Evolutionary conservation across 2,797 vertebrate species (phyloP), one percentile per base, ranked within the genome.

Genomic region (Harpagifer antarcticus): DNA sequence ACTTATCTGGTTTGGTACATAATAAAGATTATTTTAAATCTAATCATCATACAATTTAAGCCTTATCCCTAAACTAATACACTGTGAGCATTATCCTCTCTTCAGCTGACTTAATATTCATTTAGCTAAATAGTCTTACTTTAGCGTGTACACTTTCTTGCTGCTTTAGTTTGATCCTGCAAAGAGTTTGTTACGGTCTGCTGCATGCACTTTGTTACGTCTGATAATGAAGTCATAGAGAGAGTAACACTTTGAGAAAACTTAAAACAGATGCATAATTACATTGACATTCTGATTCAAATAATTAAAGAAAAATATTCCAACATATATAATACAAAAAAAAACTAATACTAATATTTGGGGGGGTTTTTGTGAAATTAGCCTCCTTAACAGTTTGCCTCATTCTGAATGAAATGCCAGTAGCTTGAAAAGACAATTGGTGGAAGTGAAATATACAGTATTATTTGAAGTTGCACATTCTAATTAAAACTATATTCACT

Each of bases 21-120:
- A 83, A 90, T 93, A 88, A 85, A 83, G 80, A 87, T 82, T 74
- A 85, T 89, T 89, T 68, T 87, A 78, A 89, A 89, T 88, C 82
- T 74, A 85, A 86, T 89, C 74, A 53, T 76, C 58, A 74, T 60
- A 74, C 65, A 84, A 70, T 83, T 88, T 57, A 89, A 82, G 62
- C 13, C 55, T 31, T 65, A 69, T 72, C 71, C 57, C 76, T 56
- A 84, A 79, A 76, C 79, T 69, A 86, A 76, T 86, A 88, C 82
- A 87, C 61, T 76, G 42, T 49, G 47, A 72, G 44, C 45, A 69
- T 80, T 75, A 88, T 66, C 53, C 44, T 9, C 57, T 74, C 49
- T 66, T 78, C 62, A 68, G 33, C 56, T 59, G 57, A 58, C 48
- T 81, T 27, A 71, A 58, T 47, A 12, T 55, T 45, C 69, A 82